These are phyloP conservation scores for Drosophila basisetae DNA, from an alignment of 2,888 invertebrate species.

Conservation along the genomic window DNA sequence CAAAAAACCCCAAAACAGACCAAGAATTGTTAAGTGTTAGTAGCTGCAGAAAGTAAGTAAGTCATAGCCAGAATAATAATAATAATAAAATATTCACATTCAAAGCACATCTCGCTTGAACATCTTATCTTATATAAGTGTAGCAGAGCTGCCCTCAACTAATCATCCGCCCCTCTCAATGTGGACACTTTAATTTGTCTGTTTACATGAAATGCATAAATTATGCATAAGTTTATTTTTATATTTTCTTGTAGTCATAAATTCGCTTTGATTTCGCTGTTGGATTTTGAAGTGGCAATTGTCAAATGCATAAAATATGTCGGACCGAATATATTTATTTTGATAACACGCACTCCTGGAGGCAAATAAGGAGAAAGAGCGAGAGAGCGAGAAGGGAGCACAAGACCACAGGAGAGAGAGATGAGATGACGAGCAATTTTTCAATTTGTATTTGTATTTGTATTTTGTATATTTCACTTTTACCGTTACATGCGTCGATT, in stretches of 20 bases:
- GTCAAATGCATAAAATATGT: conserved; percentile 76
- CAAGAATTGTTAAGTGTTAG: background rate
- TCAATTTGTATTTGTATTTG: conserved; percentile 59
- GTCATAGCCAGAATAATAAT: background rate
- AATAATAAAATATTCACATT: background rate
- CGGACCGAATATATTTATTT: conserved; percentile 40
- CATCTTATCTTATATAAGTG: background rate
- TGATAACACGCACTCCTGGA: conserved; percentile 18
- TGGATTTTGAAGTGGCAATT: conserved; percentile 64
- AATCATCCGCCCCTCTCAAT: background rate
- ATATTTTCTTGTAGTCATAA: conserved; percentile 46
- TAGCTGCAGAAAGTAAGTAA: background rate
- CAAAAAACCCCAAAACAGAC: background rate
- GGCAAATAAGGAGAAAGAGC: background rate
- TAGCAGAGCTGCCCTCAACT: background rate
- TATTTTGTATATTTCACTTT: too few species aligned
- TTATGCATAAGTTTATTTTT: conserved; percentile 71
- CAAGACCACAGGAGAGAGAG: background rate
- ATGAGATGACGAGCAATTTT: conserved; percentile 1
- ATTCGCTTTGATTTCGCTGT: conserved; percentile 69
- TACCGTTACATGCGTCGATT: conserved; percentile 41
- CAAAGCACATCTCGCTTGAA: conserved; percentile 6
- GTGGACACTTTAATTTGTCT: conserved; percentile 70
- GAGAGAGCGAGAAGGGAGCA: background rate
- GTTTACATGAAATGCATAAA: conserved; percentile 79